Conservation (phyloP, 2,888 invertebrate genomes). For the Drosophila infuscata region DNA sequence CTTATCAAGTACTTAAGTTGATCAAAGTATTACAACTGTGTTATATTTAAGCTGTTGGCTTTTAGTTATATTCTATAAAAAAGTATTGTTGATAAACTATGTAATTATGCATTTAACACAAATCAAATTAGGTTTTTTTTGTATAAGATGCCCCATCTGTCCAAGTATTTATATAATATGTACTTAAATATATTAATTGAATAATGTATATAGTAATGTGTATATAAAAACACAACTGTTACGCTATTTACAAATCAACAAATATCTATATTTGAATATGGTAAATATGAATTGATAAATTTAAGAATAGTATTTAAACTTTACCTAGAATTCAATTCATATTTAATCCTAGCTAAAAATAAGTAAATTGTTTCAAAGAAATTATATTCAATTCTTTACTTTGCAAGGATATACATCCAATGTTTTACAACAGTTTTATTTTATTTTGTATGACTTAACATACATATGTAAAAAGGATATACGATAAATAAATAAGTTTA, state of each 20-base stretch:
- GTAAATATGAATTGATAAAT: neutral
- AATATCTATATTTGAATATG: neutral
- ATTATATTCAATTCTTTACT: neutral
- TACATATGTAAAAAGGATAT: neutral
- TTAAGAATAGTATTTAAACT: neutral
- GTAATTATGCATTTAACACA: neutral
- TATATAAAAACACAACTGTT: neutral
- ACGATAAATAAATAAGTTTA: neutral
- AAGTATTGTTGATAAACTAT: slow-evolving; percentile 3
- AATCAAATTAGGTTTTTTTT: neutral
- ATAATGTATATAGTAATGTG: neutral
- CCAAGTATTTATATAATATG: neutral
- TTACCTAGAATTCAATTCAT: neutral
- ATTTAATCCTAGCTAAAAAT: neutral
- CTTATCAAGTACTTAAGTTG: neutral
- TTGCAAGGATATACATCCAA: neutral
- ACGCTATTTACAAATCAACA: neutral
- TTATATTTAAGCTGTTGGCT: neutral
- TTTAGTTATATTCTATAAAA: neutral
- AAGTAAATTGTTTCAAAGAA: neutral
- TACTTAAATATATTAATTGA: neutral
- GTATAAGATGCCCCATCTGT: neutral
- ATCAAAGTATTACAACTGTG: slow-evolving; percentile 22
- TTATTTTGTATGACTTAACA: neutral
- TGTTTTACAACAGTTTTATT: neutral